These are phyloP conservation scores for Trichoplusia ni DNA, from an alignment of 1,140 invertebrate species.

Conservation along the genomic window DNA sequence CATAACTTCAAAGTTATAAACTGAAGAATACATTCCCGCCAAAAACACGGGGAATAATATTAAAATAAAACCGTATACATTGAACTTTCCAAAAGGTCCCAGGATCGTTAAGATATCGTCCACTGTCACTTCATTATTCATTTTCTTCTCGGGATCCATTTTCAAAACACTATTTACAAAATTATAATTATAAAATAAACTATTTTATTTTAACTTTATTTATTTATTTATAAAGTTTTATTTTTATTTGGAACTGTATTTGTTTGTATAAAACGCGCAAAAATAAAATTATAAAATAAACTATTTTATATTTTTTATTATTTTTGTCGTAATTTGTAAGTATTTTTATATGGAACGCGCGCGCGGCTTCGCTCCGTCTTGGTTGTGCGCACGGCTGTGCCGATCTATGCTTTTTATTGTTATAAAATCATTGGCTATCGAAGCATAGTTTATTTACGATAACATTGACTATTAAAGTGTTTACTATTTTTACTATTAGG, in stretches of 20 bases:
- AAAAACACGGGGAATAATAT: conserved; percentile 71
- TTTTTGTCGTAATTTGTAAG: conserved; percentile 22
- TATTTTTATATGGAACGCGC: conserved; percentile 34
- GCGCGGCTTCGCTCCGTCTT: conserved; percentile 39
- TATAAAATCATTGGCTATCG: conserved; percentile 46
- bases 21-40: conserved; percentile 72
- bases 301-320: conserved; percentile 1
- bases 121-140: conserved; percentile 61
- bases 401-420: conserved; percentile 63
- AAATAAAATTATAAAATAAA: not conserved
- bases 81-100: conserved; percentile 70
- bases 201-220: no score
- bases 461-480: conserved; percentile 17
- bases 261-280: no score
- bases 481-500: conserved; percentile 11
- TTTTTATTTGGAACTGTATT: no score
- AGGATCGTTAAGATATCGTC: conserved; percentile 70
- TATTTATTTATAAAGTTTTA: no score
- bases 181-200: conserved; percentile 1
- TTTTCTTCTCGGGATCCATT: conserved; percentile 71
- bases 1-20: conserved; percentile 75
- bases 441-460: conserved; percentile 22
- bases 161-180: conserved; percentile 23
- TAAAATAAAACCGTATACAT: conserved; percentile 64
- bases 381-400: conserved; percentile 49